phyloP scores from a whole-genome alignment of 2,113 vertebrate species.

The Dryoscopus gambensis region DNA sequence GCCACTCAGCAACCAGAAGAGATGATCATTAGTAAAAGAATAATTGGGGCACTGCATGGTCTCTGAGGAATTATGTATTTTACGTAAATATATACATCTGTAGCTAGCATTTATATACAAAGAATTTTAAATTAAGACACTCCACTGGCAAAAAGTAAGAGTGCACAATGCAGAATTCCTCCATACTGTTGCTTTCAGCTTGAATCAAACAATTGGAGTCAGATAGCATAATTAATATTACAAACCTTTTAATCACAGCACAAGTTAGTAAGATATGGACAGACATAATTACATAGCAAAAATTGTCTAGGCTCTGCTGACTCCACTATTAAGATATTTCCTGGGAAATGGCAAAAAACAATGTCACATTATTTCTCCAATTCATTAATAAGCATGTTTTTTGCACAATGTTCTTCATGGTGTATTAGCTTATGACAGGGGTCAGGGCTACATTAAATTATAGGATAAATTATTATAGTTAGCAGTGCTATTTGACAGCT shows the following conservation, averaged over 20 bases:
- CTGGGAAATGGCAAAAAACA: conserved; percentile 78
- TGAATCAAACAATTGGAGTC: conserved; percentile 37
- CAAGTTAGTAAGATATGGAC: conserved; percentile 63
- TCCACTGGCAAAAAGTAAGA: not conserved
- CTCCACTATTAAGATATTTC: conserved; percentile 82
- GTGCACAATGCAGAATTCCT: not conserved
- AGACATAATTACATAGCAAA: conserved; percentile 68
- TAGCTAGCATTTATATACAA: not conserved
- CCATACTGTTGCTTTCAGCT: not conserved
- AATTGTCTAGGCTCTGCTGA: conserved; percentile 69
- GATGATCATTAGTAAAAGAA: not conserved
- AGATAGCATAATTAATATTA: conserved; percentile 66
- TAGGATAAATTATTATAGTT: conserved; percentile 80
- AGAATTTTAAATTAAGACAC: not conserved
- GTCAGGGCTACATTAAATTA: conserved; percentile 86
- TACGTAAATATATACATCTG: not conserved
- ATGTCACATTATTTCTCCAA: conserved; percentile 77
- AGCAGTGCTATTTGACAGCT: conserved; percentile 81
- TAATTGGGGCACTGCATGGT: not conserved
- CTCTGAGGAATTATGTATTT: not conserved
- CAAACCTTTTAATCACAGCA: conserved; percentile 64
- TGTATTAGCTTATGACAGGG: conserved; percentile 85
- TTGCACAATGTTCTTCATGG: conserved; percentile 80
- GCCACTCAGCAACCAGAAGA: not conserved
- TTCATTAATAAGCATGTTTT: conserved; percentile 83